Evolutionary conservation across 2,113 vertebrate species (phyloP).

Genomic region (Craseonycteris thonglongyai): DNA sequence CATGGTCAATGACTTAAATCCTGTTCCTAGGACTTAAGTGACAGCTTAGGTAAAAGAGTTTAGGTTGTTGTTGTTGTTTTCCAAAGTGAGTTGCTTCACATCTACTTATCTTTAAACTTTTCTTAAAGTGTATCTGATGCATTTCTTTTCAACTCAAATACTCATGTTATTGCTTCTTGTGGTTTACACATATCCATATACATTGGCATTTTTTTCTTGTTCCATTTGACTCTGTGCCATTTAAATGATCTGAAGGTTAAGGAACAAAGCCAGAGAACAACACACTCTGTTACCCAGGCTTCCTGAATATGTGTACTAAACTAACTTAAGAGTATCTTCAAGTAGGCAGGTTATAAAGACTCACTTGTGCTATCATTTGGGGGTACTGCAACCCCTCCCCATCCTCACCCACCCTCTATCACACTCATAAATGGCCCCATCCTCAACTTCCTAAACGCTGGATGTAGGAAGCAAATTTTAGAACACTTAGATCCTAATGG

Average conservation of each 20-base stretch:
- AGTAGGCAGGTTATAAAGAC: neutral
- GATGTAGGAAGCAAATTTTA: neutral
- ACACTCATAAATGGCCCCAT: neutral
- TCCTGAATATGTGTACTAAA: neutral
- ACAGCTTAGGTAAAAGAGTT: neutral
- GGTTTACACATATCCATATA: neutral
- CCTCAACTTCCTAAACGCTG: neutral
- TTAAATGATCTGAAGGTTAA: neutral
- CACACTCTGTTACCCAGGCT: neutral
- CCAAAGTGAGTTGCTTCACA: neutral
- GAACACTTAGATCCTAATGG: neutral
- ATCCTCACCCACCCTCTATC: neutral
- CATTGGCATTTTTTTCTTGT: neutral
- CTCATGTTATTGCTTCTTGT: neutral
- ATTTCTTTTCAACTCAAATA: neutral
- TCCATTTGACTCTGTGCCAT: neutral
- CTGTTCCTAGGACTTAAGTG: neutral
- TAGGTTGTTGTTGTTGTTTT: neutral
- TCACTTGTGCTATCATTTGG: neutral
- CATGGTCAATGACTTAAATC: neutral
- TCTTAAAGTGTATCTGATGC: neutral
- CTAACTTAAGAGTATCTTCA: neutral
- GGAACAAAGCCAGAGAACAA: neutral
- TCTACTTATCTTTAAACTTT: neutral
- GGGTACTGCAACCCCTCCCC: neutral